A percentile compares a stretch with the other conserved stretches of the same genome.
These are phyloP conservation scores for Clytia hemisphaerica DNA, from an alignment of 30 jellyfish, hydroid and myxozoan genomes.

Conservation along the genomic window DNA sequence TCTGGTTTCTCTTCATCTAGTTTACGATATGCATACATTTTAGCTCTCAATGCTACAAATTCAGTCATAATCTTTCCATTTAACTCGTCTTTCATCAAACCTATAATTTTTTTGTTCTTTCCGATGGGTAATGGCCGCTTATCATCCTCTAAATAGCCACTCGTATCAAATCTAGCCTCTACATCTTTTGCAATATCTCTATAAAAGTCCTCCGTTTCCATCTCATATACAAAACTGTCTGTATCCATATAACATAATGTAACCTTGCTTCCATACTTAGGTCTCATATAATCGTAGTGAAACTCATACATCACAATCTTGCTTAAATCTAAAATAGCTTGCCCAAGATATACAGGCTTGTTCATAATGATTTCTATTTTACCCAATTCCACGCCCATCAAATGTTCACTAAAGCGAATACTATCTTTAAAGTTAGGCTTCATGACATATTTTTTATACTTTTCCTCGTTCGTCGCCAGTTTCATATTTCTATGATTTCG, in stretches of 20 bases:
- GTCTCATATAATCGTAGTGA: constrained; percentile 23
- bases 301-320: constrained; percentile 32
- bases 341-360: constrained; percentile 27
- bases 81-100: background rate
- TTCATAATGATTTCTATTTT: constrained; percentile 5
- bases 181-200: no score
- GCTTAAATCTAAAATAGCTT: constrained; percentile 13
- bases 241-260: no score
- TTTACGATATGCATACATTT: background rate
- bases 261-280: background rate
- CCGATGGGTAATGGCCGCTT: background rate
- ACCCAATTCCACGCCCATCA: constrained; percentile 21
- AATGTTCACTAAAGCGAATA: background rate
- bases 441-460: background rate
- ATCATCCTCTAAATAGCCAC: background rate
- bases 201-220: background rate
- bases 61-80: background rate
- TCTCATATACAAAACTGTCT: background rate
- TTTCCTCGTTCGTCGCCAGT: constrained; percentile 8
- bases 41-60: background rate
- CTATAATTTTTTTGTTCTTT: background rate
- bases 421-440: constrained; percentile 13
- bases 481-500: background rate
- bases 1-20: background rate
- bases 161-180: no score